Evolutionary conservation across 2,113 vertebrate species (phyloP), one percentile per base, ranked within the genome.

Genomic region (Erythrolamprus reginae): DNA sequence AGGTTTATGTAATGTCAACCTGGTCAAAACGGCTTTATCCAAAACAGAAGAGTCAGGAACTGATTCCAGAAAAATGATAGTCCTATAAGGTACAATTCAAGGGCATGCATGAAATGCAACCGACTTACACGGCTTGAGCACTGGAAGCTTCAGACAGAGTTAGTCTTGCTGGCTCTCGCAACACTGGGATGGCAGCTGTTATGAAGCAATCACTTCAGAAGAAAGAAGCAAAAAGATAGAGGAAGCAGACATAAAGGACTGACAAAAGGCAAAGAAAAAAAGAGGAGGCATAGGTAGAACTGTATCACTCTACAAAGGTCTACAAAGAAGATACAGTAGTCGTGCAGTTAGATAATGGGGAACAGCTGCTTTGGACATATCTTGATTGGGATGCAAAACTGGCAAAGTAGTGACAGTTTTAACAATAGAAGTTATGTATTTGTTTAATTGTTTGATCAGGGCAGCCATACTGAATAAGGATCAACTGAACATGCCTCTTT

Each of bases 121-220:
- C 0, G 24, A 91, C 88, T 95, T 86, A 92, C 90, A 38, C 26
- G 86, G 87, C 24, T 82, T 87, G 84, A 1, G 53, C 90, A 90
- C 0, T 24, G 92, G 92, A n/a, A 4, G 85, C 85, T 82, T 89
- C 93, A 93, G 92, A 90, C n/a, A 88, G 82, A 65, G 28, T 87
- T 48, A 90, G 92, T 94, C 93, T 56, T 2, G 89, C 61, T 86
- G 93, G 91, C 91, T 93, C 88, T 91, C 90, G 45, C 26, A 10
- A 84, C 24, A 61, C 87, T 88, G 92, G 89, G 90, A 86, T 84
- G 38, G 92, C 86, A 92, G 94, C 87, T 84, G 1, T 93, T 92
- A 0, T 45, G 93, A 89, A 52, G 42, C 82, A 91, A 55, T 90
- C 1, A 2, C 92, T 92, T 89, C 10, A 0, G 91, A 88, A 61